Base-by-base conservation (phyloP, 2,113 vertebrate species). In the Chascanopsetta lugubris region DNA sequence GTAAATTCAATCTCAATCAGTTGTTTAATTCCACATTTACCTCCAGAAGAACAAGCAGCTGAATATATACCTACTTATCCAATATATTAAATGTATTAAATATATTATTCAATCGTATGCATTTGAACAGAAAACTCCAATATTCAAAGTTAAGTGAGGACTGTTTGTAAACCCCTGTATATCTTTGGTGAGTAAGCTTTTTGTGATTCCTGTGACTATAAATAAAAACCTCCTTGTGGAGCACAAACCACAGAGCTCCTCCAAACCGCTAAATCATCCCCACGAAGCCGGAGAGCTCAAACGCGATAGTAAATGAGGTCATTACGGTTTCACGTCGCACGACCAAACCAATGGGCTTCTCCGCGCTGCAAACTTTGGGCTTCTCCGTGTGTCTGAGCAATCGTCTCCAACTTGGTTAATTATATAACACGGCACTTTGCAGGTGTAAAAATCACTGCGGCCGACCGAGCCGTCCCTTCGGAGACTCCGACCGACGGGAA, bases 331-430 rank as follows among this genome's bases (percentile, higher is more conserved):
- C n/a, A 58, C 59, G 22, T 46, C 42, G 40, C 46, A 34, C n/a
- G n/a, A n/a, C n/a, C 22, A 43, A 34, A 36, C 43, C 42, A 4
- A 47, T 38, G 42, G 45, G 38, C 21, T 17, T 38, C 61, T 48
- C 63, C 61, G 48, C 36, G 62, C 61, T 34, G 18, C 24, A 68
- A 74, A 75, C 50, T 54, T 50, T 18, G 17, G 42, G 32, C 54
- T 62, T 29, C 38, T 32, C 49, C 34, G 20, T 61, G 48, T 9
- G 42, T 60, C 36, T 36, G 13, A 66, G 49, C 59, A 70, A 79
- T 71, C 40, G 75, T 83, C 77, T 84, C 53, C 65, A 83, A 85
- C 68, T 71, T 71, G 72, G 77, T 73, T 83, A 84, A 85, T 88
- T 86, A 73, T 74, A 75, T 79, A 85, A 86, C 65, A 40, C 71